These are phyloP conservation scores for Morbakka virulenta DNA, from an alignment of 30 jellyfish, hydroid and myxozoan species.

Conservation along the genomic window DNA sequence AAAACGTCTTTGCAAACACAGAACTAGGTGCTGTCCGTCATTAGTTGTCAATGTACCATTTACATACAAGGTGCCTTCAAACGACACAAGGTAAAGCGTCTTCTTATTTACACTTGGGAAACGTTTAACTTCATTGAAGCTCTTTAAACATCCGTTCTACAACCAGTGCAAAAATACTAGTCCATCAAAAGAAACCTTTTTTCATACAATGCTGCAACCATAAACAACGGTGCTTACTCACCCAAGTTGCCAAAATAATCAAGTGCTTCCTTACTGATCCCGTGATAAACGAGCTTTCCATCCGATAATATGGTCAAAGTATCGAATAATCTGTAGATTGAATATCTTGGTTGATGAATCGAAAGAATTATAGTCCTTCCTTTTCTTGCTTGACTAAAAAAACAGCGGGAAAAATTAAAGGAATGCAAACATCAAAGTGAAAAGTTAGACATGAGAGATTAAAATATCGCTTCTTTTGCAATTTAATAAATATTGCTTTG, in stretches of 20 bases:
- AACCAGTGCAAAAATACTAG: not conserved
- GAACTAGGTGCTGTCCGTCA: too few species aligned
- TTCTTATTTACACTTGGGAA: too few species aligned
- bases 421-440: too few species aligned
- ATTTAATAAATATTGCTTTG: too few species aligned
- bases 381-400: slow-evolving; percentile 71
- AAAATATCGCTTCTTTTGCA: too few species aligned
- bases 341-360: slow-evolving; percentile 91
- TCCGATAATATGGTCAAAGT: slow-evolving; percentile 60
- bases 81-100: too few species aligned
- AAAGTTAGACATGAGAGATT: too few species aligned
- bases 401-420: too few species aligned
- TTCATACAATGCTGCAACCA: too few species aligned
- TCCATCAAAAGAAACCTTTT: not conserved
- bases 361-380: slow-evolving; percentile 88
- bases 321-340: slow-evolving; percentile 71
- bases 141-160: not conserved
- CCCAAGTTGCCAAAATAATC: slow-evolving; percentile 69
- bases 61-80: too few species aligned
- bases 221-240: slow-evolving; percentile 4
- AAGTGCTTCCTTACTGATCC: slow-evolving; percentile 47
- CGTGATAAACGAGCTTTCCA: slow-evolving; percentile 81
- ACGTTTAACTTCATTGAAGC: not conserved
- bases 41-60: too few species aligned
- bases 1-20: too few species aligned